phyloP scores from a whole-genome alignment of 2,888 invertebrate genomes.

The Sericinus montela region DNA sequence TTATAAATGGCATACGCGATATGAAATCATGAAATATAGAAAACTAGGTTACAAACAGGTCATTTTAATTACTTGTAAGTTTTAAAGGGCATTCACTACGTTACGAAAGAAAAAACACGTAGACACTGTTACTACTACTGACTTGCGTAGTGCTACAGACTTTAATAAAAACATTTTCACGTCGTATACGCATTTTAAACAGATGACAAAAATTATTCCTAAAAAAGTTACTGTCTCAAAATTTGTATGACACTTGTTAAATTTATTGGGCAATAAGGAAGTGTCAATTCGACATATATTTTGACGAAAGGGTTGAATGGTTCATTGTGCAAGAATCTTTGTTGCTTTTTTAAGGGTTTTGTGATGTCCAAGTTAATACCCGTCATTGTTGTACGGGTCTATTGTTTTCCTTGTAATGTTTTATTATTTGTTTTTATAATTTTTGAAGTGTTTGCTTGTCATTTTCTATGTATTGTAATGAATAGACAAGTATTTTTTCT shows the following conservation, averaged over 20 bases:
- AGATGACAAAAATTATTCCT: slow-evolving; percentile 22
- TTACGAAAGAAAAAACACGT: too few relatives aligned
- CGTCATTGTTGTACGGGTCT: slow-evolving; percentile 52
- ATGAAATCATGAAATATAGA: neutral
- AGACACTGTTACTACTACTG: neutral
- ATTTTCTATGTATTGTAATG: slow-evolving; percentile 22
- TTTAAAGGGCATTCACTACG: too few relatives aligned
- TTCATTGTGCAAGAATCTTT: slow-evolving; percentile 56
- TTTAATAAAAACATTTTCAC: neutral
- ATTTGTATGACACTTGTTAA: slow-evolving; percentile 52
- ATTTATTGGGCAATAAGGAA: slow-evolving; percentile 77
- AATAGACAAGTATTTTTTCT: neutral
- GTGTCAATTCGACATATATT: slow-evolving; percentile 62
- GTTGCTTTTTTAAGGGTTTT: slow-evolving; percentile 57
- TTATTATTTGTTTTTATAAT: slow-evolving; percentile 65
- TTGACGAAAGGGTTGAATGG: slow-evolving; percentile 76
- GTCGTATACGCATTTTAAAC: slow-evolving; percentile 15
- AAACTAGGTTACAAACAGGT: neutral
- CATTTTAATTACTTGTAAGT: neutral
- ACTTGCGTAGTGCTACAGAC: neutral
- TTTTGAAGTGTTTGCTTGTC: slow-evolving; percentile 56
- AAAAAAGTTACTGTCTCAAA: slow-evolving; percentile 31
- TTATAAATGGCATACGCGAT: too few relatives aligned
- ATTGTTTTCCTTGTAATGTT: slow-evolving; percentile 58
- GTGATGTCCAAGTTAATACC: slow-evolving; percentile 50